A percentile compares a stretch with the other conserved stretches of the same genome.
These are phyloP conservation scores for Martes martes DNA, from an alignment of 2,113 vertebrate species.

Conservation along the genomic window DNA sequence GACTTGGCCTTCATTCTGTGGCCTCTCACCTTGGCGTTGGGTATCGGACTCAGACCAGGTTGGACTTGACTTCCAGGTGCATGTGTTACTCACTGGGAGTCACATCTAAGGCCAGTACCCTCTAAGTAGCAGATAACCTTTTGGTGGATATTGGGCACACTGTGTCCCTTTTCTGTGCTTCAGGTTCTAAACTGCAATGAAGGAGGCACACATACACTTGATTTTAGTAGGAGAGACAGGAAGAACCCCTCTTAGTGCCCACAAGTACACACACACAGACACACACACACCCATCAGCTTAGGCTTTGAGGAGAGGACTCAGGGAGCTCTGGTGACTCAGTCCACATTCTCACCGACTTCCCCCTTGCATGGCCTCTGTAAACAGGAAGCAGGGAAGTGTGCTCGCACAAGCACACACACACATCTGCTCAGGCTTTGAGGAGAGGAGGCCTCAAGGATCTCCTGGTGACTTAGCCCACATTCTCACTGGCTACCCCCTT, in stretches of 20 bases:
- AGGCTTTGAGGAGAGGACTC: not conserved
- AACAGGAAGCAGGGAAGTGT: not conserved
- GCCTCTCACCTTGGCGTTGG: not conserved
- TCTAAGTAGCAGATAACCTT: not conserved
- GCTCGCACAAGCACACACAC: not conserved
- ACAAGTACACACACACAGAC: not conserved
- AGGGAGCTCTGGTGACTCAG: not conserved
- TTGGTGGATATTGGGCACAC: not conserved
- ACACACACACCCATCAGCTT: not conserved
- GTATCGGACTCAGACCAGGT: constrained; percentile 6
- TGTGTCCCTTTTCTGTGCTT: not conserved
- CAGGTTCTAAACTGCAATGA: not conserved
- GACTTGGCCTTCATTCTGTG: constrained; percentile 14
- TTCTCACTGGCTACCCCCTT: not conserved
- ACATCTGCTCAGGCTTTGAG: not conserved
- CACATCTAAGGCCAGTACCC: not conserved
- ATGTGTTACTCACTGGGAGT: not conserved
- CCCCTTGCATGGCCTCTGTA: not conserved
- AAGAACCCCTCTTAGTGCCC: not conserved
- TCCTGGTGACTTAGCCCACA: not conserved
- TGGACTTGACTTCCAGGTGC: not conserved
- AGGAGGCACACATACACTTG: not conserved
- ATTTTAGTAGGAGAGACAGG: not conserved
- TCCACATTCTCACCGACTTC: not conserved
- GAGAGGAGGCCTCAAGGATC: not conserved